Evolutionary conservation across 64 coral and sea anemone species (phyloP).

Genomic region (Hydrozoanthus tunicans): DNA sequence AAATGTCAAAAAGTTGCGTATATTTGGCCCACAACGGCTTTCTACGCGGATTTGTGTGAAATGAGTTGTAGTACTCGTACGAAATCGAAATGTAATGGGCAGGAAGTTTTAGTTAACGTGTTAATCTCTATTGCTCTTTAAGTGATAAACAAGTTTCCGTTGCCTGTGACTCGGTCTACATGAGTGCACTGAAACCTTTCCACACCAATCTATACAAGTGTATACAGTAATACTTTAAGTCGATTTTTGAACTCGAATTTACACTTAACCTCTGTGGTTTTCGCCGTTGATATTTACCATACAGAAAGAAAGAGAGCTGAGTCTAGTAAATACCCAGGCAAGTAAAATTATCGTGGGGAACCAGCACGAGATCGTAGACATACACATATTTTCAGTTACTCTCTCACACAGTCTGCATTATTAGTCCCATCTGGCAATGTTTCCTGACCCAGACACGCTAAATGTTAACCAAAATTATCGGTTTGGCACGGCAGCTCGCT

Average conservation of each 20-base stretch:
- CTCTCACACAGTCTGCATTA: constrained; percentile 18
- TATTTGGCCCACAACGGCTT: not conserved
- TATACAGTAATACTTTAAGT: not conserved
- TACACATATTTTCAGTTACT: not conserved
- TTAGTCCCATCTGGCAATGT: constrained; percentile 35
- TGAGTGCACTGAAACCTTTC: not conserved
- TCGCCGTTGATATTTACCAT: not conserved
- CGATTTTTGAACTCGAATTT: constrained; percentile 10
- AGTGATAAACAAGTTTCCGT: constrained; percentile 61
- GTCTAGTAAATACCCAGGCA: constrained; percentile 10
- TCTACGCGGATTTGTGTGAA: not conserved
- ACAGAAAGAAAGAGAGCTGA: not conserved
- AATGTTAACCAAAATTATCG: constrained; percentile 9
- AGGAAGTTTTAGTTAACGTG: constrained; percentile 80
- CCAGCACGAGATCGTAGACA: constrained; percentile 22
- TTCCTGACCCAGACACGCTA: constrained; percentile 15
- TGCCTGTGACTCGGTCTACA: constrained; percentile 25
- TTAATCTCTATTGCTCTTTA: constrained; percentile 89
- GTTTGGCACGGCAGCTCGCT: constrained; percentile 13
- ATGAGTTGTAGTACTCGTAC: not conserved
- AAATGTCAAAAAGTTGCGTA: not conserved
- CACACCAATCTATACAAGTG: not conserved
- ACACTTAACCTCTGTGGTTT: constrained; percentile 44
- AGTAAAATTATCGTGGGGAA: not conserved
- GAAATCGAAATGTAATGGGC: constrained; percentile 28